These are phyloP conservation scores for Vulpes vulpes DNA, from an alignment of 2,113 vertebrate genomes.

Conservation along the genomic window DNA sequence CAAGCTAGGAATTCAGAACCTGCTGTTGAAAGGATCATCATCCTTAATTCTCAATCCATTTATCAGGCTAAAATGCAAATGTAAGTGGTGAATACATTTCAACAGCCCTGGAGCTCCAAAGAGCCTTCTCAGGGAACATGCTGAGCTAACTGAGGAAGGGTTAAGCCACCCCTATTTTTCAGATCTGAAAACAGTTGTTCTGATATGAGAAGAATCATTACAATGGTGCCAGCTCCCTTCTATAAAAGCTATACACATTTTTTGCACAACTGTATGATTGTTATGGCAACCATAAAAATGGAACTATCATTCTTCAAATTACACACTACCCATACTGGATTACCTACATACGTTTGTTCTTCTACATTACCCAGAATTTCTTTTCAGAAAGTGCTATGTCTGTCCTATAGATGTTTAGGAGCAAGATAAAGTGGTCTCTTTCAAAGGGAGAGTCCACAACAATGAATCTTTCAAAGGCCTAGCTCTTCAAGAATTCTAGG, in stretches of 20 bases:
- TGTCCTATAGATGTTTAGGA: constrained; percentile 71
- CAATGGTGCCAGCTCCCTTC: constrained; percentile 82
- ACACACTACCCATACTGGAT: constrained; percentile 75
- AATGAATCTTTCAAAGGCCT: constrained; percentile 80
- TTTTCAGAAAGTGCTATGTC: constrained; percentile 80
- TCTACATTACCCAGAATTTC: constrained; percentile 72
- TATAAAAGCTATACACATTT: constrained; percentile 84
- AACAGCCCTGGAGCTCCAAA: constrained; percentile 69
- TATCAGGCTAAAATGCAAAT: constrained; percentile 84
- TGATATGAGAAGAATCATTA: constrained; percentile 82
- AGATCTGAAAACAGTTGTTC: constrained; percentile 85
- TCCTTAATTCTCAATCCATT: constrained; percentile 84
- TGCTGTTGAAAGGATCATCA: constrained; percentile 80
- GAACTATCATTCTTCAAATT: constrained; percentile 82
- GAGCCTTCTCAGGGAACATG: constrained; percentile 80
- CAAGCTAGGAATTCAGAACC: constrained; percentile 80
- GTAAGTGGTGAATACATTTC: constrained; percentile 81
- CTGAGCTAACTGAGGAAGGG: constrained; percentile 82
- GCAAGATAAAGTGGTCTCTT: constrained; percentile 80
- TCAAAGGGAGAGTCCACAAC: constrained; percentile 75
- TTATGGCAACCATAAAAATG: constrained; percentile 88
- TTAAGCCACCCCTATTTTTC: constrained; percentile 85
- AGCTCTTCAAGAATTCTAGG: constrained; percentile 78
- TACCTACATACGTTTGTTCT: constrained; percentile 45
- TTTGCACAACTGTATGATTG: constrained; percentile 85